Evolutionary conservation across 2,888 invertebrate genomes (phyloP).

Genomic region (Apamea monoglypha): DNA sequence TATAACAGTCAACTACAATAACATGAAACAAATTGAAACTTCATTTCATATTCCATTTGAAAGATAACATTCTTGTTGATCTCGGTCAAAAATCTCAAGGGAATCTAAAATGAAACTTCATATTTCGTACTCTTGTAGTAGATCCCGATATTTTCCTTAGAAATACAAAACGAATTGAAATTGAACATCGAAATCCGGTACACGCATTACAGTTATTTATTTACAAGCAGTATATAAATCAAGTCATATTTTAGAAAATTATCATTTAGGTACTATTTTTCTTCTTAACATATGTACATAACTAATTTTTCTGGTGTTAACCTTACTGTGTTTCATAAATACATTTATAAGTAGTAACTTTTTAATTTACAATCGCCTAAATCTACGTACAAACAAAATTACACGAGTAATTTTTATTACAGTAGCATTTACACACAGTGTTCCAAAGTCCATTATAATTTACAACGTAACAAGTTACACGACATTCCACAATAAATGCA

Average conservation of each 20-base stretch:
- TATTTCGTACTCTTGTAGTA: conserved; percentile 44
- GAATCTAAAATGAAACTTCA: conserved; percentile 46
- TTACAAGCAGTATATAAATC: conserved; percentile 85
- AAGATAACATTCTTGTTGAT: conserved; percentile 32
- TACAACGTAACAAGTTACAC: conserved; percentile 76
- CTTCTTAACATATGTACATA: conserved; percentile 88
- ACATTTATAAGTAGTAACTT: conserved; percentile 86
- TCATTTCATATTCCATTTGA: conserved; percentile 43
- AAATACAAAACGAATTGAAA: conserved; percentile 67
- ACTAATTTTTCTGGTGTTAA: conserved; percentile 89
- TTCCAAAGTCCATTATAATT: conserved; percentile 72
- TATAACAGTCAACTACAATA: conserved; percentile 66
- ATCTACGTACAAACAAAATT: conserved; percentile 83
- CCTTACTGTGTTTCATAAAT: conserved; percentile 90
- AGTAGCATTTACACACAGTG: conserved; percentile 83
- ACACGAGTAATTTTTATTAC: conserved; percentile 81
- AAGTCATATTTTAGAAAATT: conserved; percentile 82
- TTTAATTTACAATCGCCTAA: conserved; percentile 88
- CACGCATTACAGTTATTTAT: conserved; percentile 78
- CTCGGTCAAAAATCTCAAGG: conserved; percentile 25
- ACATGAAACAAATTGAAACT: conserved; percentile 50
- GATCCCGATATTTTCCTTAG: conserved; percentile 57
- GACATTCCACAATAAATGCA: conserved; percentile 76
- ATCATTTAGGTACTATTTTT: conserved; percentile 78
- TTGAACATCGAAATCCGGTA: conserved; percentile 69